Percentiles rank a stretch among this genome's conserved stretches.
phyloP scores from a whole-genome alignment of 2,797 vertebrate genomes.

The Luscinia luscinia region DNA sequence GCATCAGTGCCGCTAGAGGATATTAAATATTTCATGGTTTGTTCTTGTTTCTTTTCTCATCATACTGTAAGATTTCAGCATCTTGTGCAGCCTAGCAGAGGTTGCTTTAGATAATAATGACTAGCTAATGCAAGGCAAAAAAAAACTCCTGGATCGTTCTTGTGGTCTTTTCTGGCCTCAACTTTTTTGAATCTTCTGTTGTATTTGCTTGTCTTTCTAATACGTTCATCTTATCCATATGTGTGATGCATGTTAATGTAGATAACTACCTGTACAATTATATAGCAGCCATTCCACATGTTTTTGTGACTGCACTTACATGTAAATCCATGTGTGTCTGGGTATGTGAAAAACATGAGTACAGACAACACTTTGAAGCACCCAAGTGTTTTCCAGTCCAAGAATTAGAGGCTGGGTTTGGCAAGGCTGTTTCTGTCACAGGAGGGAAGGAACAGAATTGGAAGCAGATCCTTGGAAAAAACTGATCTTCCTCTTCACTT shows the following conservation, averaged over 20 bases:
- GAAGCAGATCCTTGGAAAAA: neutral
- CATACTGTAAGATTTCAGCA: neutral
- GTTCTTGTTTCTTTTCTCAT: constrained; percentile 4
- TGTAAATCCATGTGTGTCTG: neutral
- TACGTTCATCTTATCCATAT: accelerated
- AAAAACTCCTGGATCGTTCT: neutral
- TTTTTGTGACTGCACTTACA: neutral
- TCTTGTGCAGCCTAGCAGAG: neutral
- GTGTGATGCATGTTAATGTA: neutral
- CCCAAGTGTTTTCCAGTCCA: neutral
- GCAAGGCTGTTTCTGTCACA: neutral
- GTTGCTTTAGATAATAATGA: neutral
- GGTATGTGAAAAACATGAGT: neutral
- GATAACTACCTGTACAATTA: neutral
- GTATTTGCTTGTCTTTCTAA: neutral
- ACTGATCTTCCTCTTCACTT: neutral
- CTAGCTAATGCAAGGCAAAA: neutral
- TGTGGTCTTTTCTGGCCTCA: neutral
- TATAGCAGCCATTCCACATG: neutral
- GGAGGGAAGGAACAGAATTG: neutral
- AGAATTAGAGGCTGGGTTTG: neutral
- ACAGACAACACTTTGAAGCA: neutral
- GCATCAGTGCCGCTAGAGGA: neutral
- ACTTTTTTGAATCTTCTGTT: neutral
- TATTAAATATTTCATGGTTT: constrained; percentile 44